phyloP scores from a whole-genome alignment of 2,888 invertebrate genomes.

The Lasioglossum morio region DNA sequence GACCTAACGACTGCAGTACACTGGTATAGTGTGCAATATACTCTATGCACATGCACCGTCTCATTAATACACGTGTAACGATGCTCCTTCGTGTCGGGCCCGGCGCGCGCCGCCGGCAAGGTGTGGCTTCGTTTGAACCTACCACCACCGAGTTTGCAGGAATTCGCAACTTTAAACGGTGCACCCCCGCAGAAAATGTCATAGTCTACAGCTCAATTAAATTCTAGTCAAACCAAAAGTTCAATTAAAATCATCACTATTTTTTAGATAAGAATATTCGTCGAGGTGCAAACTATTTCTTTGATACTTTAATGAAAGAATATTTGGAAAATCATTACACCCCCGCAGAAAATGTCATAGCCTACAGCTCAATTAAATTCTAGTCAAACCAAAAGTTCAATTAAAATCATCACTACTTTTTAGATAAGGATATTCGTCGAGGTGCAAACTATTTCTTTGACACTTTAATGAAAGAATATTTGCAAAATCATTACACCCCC shows the following conservation, averaged over 20 bases:
- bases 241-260: neutral
- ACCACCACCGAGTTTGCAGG: neutral
- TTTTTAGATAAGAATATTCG: neutral
- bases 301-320: neutral
- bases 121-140: neutral
- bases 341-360: too few relatives aligned
- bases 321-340: neutral
- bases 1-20: conserved; percentile 68
- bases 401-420: neutral
- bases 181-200: neutral
- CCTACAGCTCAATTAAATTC: too few relatives aligned
- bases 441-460: neutral
- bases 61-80: conserved; percentile 10
- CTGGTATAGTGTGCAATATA: neutral
- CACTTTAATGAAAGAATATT: neutral
- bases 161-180: neutral
- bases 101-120: neutral
- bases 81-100: conserved; percentile 30
- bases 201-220: neutral
- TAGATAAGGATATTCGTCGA: neutral
- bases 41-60: neutral
- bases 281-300: neutral
- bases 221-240: neutral
- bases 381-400: neutral
- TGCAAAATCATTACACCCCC: neutral